phyloP scores from a whole-genome alignment of 1,140 invertebrate species.

The Lysiphlebus fabarum region DNA sequence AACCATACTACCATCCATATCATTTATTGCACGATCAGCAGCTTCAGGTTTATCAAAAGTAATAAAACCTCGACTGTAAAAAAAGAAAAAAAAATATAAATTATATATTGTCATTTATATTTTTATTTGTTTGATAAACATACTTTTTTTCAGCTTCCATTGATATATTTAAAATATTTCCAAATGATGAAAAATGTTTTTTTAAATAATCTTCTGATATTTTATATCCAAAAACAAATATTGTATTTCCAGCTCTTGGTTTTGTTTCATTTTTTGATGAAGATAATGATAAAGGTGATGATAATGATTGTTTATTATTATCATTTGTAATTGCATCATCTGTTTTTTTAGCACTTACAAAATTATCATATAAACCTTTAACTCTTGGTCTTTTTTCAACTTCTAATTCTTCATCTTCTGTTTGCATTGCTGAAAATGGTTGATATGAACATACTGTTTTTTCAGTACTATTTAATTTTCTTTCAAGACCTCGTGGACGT shows the following conservation, averaged over 20 bases:
- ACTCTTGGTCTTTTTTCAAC: slow-evolving; percentile 48
- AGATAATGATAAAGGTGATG: slow-evolving; percentile 34
- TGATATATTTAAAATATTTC: slow-evolving; percentile 81
- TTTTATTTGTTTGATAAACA: slow-evolving; percentile 26
- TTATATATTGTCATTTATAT: no score
- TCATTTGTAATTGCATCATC: slow-evolving; percentile 58
- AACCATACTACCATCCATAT: slow-evolving; percentile 80
- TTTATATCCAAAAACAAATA: slow-evolving; percentile 80
- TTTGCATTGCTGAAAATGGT: slow-evolving; percentile 81
- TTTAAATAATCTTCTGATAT: slow-evolving; percentile 80
- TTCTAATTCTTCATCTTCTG: slow-evolving; percentile 62
- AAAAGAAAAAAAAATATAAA: slow-evolving; percentile 8
- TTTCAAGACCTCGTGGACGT: slow-evolving; percentile 72
- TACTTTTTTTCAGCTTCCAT: slow-evolving; percentile 88
- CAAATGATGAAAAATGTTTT: slow-evolving; percentile 75
- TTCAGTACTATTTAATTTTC: slow-evolving; percentile 72
- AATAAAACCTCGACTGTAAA: slow-evolving; percentile 81
- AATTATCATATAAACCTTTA: slow-evolving; percentile 85
- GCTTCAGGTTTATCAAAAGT: slow-evolving; percentile 88
- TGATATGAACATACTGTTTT: slow-evolving; percentile 80
- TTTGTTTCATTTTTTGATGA: slow-evolving; percentile 59
- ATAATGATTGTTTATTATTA: slow-evolving; percentile 32
- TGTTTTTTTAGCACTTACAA: slow-evolving; percentile 74
- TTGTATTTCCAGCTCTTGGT: slow-evolving; percentile 75
- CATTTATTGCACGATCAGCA: slow-evolving; percentile 80